phyloP scores from a whole-genome alignment of 2,888 invertebrate genomes.

The Congeria kusceri region DNA sequence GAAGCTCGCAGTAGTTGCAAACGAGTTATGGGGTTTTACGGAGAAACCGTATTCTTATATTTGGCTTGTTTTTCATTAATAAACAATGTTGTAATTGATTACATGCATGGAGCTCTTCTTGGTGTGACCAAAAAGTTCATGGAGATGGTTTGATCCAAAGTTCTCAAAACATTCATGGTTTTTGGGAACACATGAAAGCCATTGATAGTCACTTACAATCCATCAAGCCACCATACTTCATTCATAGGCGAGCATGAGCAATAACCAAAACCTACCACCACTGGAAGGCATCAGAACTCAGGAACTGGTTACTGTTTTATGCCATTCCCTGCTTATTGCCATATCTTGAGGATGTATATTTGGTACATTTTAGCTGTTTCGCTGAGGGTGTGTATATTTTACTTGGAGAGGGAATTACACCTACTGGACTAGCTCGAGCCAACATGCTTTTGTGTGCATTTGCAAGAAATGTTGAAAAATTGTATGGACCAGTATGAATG shows the following conservation, averaged over 20 bases:
- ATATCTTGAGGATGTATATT: constrained; percentile 32
- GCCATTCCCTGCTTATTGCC: constrained; percentile 42
- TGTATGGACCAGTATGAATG: constrained; percentile 53
- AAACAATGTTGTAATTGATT: constrained; percentile 41
- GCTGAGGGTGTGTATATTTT: constrained; percentile 53
- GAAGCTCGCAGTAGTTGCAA: not conserved
- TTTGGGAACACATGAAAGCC: constrained; percentile 2
- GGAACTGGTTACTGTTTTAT: constrained; percentile 57
- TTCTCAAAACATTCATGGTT: not conserved
- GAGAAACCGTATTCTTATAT: constrained; percentile 7
- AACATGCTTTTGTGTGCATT: constrained; percentile 25
- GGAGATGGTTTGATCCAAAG: constrained; percentile 41
- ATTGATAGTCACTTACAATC: constrained; percentile 30
- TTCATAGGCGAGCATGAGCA: constrained; percentile 37
- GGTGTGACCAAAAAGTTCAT: constrained; percentile 47
- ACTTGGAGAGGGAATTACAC: constrained; percentile 41
- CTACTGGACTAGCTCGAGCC: constrained; percentile 29
- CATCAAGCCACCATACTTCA: constrained; percentile 44
- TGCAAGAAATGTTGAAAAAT: constrained; percentile 16
- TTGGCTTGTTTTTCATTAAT: constrained; percentile 11
- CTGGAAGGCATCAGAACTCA: constrained; percentile 62
- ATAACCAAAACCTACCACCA: constrained; percentile 38
- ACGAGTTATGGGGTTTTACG: constrained; percentile 9
- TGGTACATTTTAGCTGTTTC: constrained; percentile 46
- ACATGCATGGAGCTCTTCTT: constrained; percentile 52